Evolutionary conservation across 2,888 invertebrate genomes (phyloP).

Genomic region (Oscheius myriophilus): DNA sequence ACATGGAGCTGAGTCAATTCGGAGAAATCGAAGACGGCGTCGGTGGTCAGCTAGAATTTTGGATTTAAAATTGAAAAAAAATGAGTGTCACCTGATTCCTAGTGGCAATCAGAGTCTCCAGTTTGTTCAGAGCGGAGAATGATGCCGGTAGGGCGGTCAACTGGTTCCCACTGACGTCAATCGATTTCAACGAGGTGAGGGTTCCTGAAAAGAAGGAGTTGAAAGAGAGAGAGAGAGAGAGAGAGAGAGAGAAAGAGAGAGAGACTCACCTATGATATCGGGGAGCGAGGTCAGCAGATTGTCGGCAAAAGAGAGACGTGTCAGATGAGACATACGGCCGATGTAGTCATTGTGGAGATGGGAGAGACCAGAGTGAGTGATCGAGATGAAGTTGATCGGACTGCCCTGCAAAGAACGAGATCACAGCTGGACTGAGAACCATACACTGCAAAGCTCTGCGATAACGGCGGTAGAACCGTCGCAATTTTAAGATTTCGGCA

Average conservation of each 20-base stretch:
- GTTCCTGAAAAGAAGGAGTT: conserved; percentile 11
- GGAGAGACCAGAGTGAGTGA: conserved; percentile 34
- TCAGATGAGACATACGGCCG: conserved; percentile 30
- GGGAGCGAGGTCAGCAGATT: conserved; percentile 39
- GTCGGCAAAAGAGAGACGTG: conserved; percentile 31
- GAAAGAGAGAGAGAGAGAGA: too few relatives aligned
- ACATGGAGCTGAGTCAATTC: conserved; percentile 44
- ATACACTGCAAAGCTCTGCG: too few relatives aligned
- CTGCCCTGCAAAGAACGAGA: conserved; percentile 23
- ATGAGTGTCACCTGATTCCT: conserved; percentile 39
- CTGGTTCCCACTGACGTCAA: conserved; percentile 51
- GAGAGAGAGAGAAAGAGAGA: not conserved
- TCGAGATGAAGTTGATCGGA: conserved; percentile 40
- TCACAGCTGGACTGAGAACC: too few relatives aligned
- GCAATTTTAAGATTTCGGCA: too few relatives aligned
- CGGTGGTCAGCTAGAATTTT: conserved; percentile 20
- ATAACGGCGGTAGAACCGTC: too few relatives aligned
- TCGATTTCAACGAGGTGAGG: conserved; percentile 40
- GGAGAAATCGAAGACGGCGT: conserved; percentile 36
- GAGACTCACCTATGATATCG: conserved; percentile 36
- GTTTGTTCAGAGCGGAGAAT: conserved; percentile 36
- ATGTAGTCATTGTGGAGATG: conserved; percentile 27
- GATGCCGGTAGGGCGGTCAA: conserved; percentile 42
- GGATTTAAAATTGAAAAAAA: not conserved
- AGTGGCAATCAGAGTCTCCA: conserved; percentile 50